A percentile compares a stretch with the other conserved stretches of the same genome.
These are phyloP conservation scores for Telmatochromis bifrenatus DNA, from an alignment of 2,113 vertebrate species.

Conservation along the genomic window DNA sequence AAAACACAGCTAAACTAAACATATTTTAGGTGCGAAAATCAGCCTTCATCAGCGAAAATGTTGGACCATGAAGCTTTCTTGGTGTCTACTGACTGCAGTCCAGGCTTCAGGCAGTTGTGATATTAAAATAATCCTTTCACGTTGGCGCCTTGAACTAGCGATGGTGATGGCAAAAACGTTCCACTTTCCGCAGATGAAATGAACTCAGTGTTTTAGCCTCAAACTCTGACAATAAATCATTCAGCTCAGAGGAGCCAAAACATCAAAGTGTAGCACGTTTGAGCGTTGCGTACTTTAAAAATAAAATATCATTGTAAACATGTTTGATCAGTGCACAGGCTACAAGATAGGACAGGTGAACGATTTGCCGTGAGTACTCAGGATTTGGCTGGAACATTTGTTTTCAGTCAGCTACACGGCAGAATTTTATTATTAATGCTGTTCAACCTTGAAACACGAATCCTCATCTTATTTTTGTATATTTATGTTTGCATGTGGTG, in stretches of 20 bases:
- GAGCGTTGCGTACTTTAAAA: not conserved
- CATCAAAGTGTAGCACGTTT: not conserved
- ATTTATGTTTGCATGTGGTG: not conserved
- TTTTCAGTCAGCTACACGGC: not conserved
- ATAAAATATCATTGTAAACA: not conserved
- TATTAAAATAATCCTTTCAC: not conserved
- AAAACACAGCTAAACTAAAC: not conserved
- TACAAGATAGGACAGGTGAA: not conserved
- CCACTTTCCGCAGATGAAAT: not conserved
- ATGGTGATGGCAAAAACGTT: not conserved
- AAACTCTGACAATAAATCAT: not conserved
- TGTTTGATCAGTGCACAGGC: not conserved
- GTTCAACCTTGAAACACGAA: not conserved
- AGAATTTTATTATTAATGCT: not conserved
- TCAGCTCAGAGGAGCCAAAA: not conserved
- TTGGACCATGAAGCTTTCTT: not conserved
- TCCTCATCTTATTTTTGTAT: not conserved
- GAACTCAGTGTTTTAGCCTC: not conserved
- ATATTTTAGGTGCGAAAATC: not conserved
- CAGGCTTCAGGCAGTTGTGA: not conserved
- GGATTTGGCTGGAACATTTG: not conserved
- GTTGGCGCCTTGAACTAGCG: not conserved
- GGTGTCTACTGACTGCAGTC: not conserved
- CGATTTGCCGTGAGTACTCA: not conserved
- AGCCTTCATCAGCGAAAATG: not conserved